Evolutionary conservation across 2,888 invertebrate species (phyloP).

Genomic region (Oasisia sp.): DNA sequence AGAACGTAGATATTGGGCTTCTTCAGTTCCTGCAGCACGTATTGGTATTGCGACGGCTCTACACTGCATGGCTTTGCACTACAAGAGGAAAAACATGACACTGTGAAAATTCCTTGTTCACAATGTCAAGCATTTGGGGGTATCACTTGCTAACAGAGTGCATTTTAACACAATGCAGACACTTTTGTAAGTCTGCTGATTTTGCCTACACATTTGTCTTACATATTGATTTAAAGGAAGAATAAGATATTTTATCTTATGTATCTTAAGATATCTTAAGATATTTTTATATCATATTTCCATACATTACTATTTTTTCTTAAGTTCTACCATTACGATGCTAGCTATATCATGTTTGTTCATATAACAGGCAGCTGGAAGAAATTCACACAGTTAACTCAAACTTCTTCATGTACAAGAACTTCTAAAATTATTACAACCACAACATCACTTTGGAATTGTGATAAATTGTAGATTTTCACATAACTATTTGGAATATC

Average conservation of each 20-base stretch:
- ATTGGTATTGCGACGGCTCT: slow-evolving; percentile 43
- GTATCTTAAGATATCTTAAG: no score
- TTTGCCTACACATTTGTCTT: neutral
- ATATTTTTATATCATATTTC: no score
- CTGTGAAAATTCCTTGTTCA: neutral
- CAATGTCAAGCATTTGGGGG: neutral
- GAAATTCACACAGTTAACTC: no score
- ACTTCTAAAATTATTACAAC: no score
- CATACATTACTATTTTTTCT: neutral
- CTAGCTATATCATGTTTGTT: neutral
- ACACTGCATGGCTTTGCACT: slow-evolving; percentile 24
- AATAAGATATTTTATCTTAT: no score
- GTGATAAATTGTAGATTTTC: no score
- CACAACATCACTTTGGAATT: no score
- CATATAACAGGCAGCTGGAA: neutral
- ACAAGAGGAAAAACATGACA: neutral
- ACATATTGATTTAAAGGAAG: neutral
- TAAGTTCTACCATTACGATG: neutral
- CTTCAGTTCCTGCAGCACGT: slow-evolving; percentile 52
- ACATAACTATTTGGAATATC: neutral
- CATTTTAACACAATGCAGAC: neutral
- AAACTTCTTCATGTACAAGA: no score
- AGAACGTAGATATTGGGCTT: slow-evolving; percentile 48
- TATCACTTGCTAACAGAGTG: neutral
- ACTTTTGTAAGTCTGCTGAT: neutral